Evolutionary conservation across 1,140 invertebrate species (phyloP).

Genomic region (Zaprionus africanus): DNA sequence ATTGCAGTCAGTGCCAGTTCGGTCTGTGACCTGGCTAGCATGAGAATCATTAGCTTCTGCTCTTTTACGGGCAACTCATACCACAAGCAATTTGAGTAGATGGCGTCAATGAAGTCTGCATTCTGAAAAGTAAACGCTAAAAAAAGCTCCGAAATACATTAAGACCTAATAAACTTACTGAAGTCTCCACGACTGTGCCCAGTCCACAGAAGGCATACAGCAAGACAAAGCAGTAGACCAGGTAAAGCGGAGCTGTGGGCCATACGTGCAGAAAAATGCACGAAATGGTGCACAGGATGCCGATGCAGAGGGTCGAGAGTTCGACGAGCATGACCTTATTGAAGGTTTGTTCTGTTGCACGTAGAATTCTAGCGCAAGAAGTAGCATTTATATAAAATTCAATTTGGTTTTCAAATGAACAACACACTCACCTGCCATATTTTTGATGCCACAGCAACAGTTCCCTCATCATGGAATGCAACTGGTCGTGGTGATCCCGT

Average conservation of each 20-base stretch:
- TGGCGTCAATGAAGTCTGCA: conserved; percentile 34
- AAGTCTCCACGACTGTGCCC: conserved; percentile 60
- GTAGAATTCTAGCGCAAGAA: conserved; percentile 35
- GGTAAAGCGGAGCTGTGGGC: conserved; percentile 58
- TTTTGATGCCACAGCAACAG: conserved; percentile 62
- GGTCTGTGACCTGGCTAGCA: conserved; percentile 66
- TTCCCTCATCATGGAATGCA: conserved; percentile 33
- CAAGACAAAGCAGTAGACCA: conserved; percentile 42
- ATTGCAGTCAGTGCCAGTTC: conserved; percentile 52
- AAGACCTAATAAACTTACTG: conserved; percentile 24
- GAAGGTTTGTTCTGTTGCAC: conserved; percentile 49
- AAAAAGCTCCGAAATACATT: not conserved
- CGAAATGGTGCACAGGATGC: conserved; percentile 61
- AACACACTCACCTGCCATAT: conserved; percentile 38
- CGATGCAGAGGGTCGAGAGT: conserved; percentile 30
- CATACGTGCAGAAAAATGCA: conserved; percentile 60
- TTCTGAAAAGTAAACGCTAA: conserved; percentile 40
- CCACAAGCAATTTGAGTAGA: conserved; percentile 64
- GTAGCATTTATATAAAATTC: accelerated
- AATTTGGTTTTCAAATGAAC: not conserved
- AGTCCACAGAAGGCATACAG: conserved; percentile 59
- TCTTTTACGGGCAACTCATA: conserved; percentile 58
- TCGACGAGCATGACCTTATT: conserved; percentile 57
- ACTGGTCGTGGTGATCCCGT: not conserved
- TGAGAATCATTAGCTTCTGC: conserved; percentile 57